Percentiles rank a stretch among this genome's conserved stretches.
phyloP scores from a whole-genome alignment of 92 coral and sea anemone genomes.

The Palythoa caribaeorum region DNA sequence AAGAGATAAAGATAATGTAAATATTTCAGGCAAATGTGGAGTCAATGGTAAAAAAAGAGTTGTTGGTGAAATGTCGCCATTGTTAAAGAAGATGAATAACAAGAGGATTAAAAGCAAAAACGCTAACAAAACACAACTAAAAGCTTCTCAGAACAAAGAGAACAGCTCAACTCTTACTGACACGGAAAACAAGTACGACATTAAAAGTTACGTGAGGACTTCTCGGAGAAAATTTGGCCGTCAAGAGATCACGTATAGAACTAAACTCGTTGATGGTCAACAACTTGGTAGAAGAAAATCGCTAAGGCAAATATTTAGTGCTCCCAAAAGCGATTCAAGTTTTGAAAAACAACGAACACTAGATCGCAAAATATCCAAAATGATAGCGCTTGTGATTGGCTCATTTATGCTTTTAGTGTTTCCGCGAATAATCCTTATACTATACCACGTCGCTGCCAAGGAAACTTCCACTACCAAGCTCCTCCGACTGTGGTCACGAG shows the following conservation, averaged over 20 bases:
- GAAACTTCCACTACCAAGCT: slow-evolving; percentile 56
- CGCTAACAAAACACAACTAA: background rate
- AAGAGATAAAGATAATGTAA: background rate
- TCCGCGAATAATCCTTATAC: slow-evolving; percentile 63
- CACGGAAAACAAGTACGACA: background rate
- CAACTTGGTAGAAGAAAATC: background rate
- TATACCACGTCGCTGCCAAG: slow-evolving; percentile 59
- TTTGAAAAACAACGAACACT: slow-evolving; percentile 23
- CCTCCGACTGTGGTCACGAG: slow-evolving; percentile 59
- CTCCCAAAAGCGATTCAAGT: background rate
- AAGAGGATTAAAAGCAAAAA: background rate
- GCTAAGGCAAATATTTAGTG: background rate
- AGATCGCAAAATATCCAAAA: slow-evolving; percentile 54
- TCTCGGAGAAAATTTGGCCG: background rate
- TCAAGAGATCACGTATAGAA: background rate
- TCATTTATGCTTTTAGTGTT: slow-evolving; percentile 56
- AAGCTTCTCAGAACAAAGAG: background rate
- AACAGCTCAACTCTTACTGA: background rate
- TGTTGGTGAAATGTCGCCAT: background rate
- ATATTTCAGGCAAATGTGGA: background rate
- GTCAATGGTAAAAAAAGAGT: background rate
- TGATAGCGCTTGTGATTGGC: slow-evolving; percentile 68
- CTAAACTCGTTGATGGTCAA: background rate
- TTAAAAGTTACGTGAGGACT: background rate
- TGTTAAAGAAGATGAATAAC: no score